Percentiles rank a stretch among this genome's conserved stretches.
Evolutionary conservation across 2,888 invertebrate species (phyloP).

Genomic region (Amblyjoppa proteus): DNA sequence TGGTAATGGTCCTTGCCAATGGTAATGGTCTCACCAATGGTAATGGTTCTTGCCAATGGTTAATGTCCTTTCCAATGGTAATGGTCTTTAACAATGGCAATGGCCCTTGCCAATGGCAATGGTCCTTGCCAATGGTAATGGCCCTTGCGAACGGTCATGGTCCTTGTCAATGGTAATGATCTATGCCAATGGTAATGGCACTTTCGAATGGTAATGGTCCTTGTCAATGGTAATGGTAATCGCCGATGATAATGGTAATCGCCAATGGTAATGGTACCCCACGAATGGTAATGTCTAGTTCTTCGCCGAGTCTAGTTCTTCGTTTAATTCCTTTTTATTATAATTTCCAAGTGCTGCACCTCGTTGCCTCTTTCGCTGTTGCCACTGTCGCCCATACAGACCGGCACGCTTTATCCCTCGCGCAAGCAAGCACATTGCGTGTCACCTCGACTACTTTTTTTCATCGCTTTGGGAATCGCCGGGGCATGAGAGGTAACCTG

Average conservation of each 20-base stretch:
- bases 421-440: slow-evolving; percentile 40
- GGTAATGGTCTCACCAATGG: background rate
- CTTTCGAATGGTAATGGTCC: background rate
- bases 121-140: background rate
- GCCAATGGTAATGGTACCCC: background rate
- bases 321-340: background rate
- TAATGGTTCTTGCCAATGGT: background rate
- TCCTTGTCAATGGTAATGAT: background rate
- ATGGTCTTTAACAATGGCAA: background rate
- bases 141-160: background rate
- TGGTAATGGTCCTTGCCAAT: too few relatives aligned
- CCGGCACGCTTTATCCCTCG: background rate
- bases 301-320: background rate
- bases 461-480: slow-evolving; percentile 55
- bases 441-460: slow-evolving; percentile 45
- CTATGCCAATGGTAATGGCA: background rate
- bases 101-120: background rate
- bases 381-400: background rate
- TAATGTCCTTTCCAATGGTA: too few relatives aligned
- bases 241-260: background rate
- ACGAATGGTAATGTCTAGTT: too few relatives aligned
- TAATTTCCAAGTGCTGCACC: background rate
- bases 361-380: background rate
- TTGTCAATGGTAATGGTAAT: background rate
- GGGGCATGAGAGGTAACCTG: slow-evolving; percentile 23